Percentiles rank a stretch among this genome's conserved stretches.
Conservation (phyloP, 2,113 vertebrate species). For the Vidua chalybeata region DNA sequence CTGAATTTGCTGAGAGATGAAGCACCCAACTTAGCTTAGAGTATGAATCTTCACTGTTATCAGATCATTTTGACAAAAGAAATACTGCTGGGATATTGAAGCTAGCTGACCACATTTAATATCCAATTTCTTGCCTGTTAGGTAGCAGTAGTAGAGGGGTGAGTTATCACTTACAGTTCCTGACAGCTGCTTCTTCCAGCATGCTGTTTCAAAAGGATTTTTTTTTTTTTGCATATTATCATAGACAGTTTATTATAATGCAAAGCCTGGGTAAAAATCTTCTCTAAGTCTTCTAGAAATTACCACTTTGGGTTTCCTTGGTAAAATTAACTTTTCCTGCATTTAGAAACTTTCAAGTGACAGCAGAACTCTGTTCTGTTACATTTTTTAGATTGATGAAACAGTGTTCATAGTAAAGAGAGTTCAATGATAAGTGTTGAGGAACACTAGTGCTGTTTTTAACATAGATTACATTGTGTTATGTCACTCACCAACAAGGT, state of each 20-base stretch:
- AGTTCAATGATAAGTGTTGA: background rate
- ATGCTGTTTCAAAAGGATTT: background rate
- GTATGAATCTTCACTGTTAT: background rate
- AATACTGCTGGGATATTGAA: background rate
- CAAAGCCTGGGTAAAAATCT: slow-evolving; percentile 11
- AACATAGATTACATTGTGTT: background rate
- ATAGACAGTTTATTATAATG: background rate
- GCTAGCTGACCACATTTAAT: background rate
- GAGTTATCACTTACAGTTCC: background rate
- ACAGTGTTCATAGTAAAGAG: background rate
- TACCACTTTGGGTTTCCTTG: background rate
- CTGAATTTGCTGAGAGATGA: background rate
- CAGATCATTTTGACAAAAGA: slow-evolving; percentile 39
- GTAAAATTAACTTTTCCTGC: background rate
- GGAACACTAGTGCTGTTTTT: background rate
- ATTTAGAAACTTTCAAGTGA: background rate
- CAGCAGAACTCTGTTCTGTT: background rate
- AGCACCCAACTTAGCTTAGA: background rate
- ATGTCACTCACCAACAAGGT: background rate
- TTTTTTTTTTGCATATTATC: background rate
- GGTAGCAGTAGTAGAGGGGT: background rate
- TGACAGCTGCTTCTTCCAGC: background rate
- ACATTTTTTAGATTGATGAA: background rate
- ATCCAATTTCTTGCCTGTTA: slow-evolving; percentile 29
- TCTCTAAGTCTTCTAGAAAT: background rate